Evolutionary conservation across 2,797 vertebrate genomes (phyloP).

Genomic region (Acanthurus tractus): DNA sequence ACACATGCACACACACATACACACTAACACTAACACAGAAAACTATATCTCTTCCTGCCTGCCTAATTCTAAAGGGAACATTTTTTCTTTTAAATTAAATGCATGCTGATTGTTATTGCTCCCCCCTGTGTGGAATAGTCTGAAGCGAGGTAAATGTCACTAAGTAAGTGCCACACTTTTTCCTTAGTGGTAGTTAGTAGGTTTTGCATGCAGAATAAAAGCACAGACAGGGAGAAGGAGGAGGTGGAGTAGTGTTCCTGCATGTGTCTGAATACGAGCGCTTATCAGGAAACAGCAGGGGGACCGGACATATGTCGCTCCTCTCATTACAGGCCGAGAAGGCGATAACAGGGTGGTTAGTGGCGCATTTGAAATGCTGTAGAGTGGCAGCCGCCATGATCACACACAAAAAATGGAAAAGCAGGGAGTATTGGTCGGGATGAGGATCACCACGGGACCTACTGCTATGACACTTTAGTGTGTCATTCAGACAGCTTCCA

Average conservation of each 20-base stretch:
- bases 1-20: conserved; percentile 37
- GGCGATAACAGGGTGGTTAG: conserved; percentile 67
- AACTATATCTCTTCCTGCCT: conserved; percentile 48
- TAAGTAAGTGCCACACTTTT: conserved; percentile 72
- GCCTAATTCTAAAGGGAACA: conserved; percentile 64
- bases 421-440: conserved; percentile 35
- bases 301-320: conserved; percentile 74
- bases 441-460: conserved; percentile 44
- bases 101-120: conserved; percentile 79
- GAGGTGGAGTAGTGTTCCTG: conserved; percentile 42
- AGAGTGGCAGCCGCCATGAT: conserved; percentile 24
- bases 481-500: conserved; percentile 30
- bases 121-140: conserved; percentile 56
- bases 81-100: conserved; percentile 76
- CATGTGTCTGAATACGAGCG: conserved; percentile 39
- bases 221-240: conserved; percentile 28
- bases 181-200: conserved; percentile 60
- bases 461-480: conserved; percentile 31
- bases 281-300: conserved; percentile 72
- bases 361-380: conserved; percentile 56
- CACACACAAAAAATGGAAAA: not conserved
- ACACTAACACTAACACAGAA: conserved; percentile 33
- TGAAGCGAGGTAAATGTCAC: conserved; percentile 78
- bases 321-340: conserved; percentile 70
- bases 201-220: conserved; percentile 63